Percentiles rank a stretch among this genome's conserved stretches.
Conservation (phyloP, 2,113 vertebrate genomes). For the Takifugu bimaculatus region DNA sequence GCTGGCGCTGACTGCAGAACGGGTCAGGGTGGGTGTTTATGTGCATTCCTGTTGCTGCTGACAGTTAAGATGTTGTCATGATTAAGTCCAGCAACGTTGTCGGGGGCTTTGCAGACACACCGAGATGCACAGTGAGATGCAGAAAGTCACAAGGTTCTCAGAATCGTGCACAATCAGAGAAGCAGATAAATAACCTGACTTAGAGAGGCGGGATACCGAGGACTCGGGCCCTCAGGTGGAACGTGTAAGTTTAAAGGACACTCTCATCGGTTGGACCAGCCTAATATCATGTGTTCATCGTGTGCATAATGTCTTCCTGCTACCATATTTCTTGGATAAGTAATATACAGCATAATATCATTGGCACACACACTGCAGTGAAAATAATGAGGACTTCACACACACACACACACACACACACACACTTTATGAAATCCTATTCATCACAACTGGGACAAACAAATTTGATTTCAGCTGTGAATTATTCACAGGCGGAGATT, state of each 20-base stretch:
- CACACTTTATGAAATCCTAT: conserved; percentile 73
- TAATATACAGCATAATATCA: conserved; percentile 69
- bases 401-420: no score
- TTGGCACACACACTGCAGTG: conserved; percentile 40
- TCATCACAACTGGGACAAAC: conserved; percentile 73
- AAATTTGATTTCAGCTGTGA: conserved; percentile 62
- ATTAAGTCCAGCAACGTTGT: no score
- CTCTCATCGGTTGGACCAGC: no score
- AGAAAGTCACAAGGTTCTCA: no score
- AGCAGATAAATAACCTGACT: no score
- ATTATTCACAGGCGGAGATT: conserved; percentile 64
- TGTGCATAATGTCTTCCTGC: conserved; percentile 66
- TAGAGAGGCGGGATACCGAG: no score
- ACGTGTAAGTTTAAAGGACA: not conserved
- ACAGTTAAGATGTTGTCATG: no score
- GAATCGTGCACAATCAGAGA: no score
- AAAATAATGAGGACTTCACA: conserved; percentile 62
- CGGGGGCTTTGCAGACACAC: no score
- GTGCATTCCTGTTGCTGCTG: no score
- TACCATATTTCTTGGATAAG: conserved; percentile 67
- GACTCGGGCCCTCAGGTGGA: not conserved
- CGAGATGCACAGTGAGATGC: no score
- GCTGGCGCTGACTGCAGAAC: conserved; percentile 18
- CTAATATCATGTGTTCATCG: conserved; percentile 71
- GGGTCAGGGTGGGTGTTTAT: conserved; percentile 14